Conservation (phyloP, 2,797 vertebrate species). For the Harpagifer antarcticus region DNA sequence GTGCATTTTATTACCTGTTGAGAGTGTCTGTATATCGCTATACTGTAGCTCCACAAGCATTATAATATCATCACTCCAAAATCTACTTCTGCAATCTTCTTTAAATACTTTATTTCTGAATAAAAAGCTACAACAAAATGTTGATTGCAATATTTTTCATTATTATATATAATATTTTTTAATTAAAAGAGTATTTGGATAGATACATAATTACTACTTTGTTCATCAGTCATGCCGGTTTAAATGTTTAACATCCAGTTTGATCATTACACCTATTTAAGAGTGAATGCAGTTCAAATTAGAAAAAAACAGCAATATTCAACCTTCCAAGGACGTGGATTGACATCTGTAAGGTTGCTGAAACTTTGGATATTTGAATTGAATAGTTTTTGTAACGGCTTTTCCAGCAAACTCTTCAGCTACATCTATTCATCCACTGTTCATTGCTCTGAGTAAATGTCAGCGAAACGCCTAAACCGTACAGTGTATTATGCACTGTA, state of each 20-base stretch:
- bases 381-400: conserved; percentile 24
- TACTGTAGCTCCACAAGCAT: neutral
- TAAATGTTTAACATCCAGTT: neutral
- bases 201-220: neutral
- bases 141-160: neutral
- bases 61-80: neutral
- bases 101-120: neutral
- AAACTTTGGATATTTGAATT: conserved; percentile 38
- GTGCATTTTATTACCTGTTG: too few species aligned
- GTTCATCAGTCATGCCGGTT: neutral
- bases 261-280: neutral
- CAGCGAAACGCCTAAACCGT: conserved; percentile 45
- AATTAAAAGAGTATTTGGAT: neutral
- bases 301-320: neutral
- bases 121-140: neutral
- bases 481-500: conserved; percentile 40
- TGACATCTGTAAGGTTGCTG: neutral
- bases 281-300: neutral
- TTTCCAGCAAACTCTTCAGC: conserved; percentile 14
- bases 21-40: too few species aligned
- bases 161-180: too few species aligned
- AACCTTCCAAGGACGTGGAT: neutral
- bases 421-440: conserved; percentile 32
- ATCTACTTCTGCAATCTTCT: neutral
- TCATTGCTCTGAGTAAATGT: conserved; percentile 55